Evolutionary conservation across 2,888 invertebrate species (phyloP).

Genomic region (Xestia c-nigrum): DNA sequence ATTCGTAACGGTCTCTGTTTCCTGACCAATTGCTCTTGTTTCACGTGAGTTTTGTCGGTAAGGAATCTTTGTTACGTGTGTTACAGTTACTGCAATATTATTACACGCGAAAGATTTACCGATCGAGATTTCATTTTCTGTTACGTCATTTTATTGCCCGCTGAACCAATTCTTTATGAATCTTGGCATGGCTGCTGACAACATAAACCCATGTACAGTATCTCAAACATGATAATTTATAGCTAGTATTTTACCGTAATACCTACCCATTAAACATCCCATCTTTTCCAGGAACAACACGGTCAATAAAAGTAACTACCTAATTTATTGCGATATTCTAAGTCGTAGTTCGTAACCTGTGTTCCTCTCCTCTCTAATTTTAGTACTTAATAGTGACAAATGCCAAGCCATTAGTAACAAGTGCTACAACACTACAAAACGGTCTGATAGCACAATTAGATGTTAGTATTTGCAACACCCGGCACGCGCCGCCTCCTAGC

Average conservation of each 20-base stretch:
- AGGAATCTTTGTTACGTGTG: constrained; percentile 43
- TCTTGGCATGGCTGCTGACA: background rate
- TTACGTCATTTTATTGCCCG: constrained; percentile 28
- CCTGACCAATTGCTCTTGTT: constrained; percentile 63
- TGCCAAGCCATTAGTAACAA: constrained; percentile 56
- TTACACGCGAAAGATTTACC: constrained; percentile 30
- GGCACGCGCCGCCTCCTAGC: constrained; percentile 73
- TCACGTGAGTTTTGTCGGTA: constrained; percentile 40
- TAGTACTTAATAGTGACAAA: background rate
- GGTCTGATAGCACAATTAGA: constrained; percentile 81
- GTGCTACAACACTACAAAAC: constrained; percentile 74
- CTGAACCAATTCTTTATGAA: background rate
- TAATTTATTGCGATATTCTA: background rate
- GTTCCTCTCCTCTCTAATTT: background rate
- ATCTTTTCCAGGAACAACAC: background rate
- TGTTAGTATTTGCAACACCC: constrained; percentile 77
- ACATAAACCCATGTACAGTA: background rate
- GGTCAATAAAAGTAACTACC: background rate
- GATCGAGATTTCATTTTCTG: constrained; percentile 13
- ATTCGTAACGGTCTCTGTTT: constrained; percentile 72
- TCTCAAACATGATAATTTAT: background rate
- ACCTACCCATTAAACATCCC: background rate
- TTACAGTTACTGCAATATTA: constrained; percentile 28
- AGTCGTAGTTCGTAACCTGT: no score
- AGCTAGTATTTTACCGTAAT: background rate